A percentile compares a stretch with the other conserved stretches of the same genome.
Evolutionary conservation across 2,888 invertebrate genomes (phyloP).

Genomic region (Alentia gelatinosa): DNA sequence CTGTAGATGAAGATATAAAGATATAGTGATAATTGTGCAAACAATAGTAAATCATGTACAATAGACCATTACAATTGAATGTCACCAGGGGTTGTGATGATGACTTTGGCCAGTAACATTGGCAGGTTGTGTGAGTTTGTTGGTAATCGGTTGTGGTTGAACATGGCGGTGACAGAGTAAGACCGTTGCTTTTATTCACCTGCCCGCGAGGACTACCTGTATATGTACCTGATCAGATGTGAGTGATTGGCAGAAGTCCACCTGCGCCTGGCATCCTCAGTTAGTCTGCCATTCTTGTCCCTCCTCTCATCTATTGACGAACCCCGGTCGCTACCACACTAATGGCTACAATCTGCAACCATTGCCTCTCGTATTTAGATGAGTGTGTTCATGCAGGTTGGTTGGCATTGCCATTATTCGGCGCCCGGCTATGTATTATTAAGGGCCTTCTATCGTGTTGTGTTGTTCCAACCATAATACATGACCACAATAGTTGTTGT

Average conservation of each 20-base stretch:
- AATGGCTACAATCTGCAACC: slow-evolving; percentile 36
- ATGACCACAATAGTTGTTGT: background rate
- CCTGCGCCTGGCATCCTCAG: background rate
- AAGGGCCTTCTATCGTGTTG: background rate
- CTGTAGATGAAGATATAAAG: too few species aligned
- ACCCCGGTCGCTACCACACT: background rate
- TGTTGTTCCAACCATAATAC: background rate
- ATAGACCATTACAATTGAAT: too few species aligned
- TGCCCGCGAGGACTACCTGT: too few species aligned
- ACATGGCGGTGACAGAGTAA: background rate
- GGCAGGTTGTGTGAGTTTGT: too few species aligned
- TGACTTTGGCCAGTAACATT: too few species aligned
- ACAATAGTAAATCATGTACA: too few species aligned
- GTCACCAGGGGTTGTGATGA: too few species aligned
- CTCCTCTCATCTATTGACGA: background rate
- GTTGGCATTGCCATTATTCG: background rate
- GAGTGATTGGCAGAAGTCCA: background rate
- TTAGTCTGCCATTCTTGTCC: slow-evolving; percentile 4
- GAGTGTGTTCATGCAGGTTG: background rate
- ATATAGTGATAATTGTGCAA: too few species aligned
- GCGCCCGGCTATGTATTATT: background rate
- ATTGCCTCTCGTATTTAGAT: slow-evolving; percentile 1
- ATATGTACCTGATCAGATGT: background rate
- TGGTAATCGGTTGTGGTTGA: too few species aligned
- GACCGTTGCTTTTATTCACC: too few species aligned